Evolutionary conservation across 2,888 invertebrate genomes (phyloP).

Genomic region (Conistra vaccinii): DNA sequence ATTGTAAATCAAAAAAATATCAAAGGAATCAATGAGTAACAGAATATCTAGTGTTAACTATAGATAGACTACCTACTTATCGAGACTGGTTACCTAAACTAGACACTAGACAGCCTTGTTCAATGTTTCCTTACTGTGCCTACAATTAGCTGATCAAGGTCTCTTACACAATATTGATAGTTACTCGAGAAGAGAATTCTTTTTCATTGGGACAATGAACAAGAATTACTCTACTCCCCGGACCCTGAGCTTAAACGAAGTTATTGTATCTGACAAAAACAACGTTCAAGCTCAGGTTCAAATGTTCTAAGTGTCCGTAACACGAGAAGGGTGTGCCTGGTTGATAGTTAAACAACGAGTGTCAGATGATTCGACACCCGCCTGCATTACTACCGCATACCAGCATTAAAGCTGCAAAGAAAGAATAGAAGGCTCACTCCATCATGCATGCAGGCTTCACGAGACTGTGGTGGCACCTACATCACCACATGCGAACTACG

Average conservation of each 20-base stretch:
- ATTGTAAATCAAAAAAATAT: neutral
- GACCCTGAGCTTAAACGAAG: neutral
- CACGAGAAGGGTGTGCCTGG: conserved; percentile 11
- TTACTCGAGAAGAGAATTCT: neutral
- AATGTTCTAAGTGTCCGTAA: conserved; percentile 17
- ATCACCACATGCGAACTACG: too few relatives aligned
- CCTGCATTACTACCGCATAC: neutral
- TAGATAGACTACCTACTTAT: neutral
- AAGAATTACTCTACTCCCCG: neutral
- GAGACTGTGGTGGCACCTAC: too few relatives aligned
- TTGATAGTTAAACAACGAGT: conserved; percentile 6
- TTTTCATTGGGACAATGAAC: conserved; percentile 3
- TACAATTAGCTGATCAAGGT: neutral
- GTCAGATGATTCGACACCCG: neutral
- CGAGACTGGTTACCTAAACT: neutral
- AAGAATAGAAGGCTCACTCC: neutral
- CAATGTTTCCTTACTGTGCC: conserved; percentile 2
- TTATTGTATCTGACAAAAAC: neutral
- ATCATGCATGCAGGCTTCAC: too few relatives aligned
- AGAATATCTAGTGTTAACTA: neutral
- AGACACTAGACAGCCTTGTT: conserved; percentile 19
- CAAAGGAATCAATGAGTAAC: neutral
- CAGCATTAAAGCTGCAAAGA: too few relatives aligned
- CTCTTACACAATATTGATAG: conserved; percentile 8
- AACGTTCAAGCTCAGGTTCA: neutral